These are phyloP conservation scores for Griposia aprilina DNA, from an alignment of 2,888 invertebrate species.

Conservation along the genomic window DNA sequence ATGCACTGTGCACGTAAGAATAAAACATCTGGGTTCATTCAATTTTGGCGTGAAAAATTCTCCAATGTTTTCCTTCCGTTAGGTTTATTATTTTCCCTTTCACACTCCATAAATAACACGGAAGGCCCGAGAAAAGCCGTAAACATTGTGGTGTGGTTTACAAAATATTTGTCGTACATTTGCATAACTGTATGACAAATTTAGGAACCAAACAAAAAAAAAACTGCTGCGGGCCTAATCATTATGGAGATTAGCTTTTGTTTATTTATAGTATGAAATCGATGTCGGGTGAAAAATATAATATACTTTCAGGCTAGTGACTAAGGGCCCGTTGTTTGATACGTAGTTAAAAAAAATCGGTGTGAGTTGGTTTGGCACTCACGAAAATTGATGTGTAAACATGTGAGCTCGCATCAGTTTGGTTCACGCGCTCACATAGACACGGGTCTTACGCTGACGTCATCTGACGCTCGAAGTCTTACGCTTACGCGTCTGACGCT, in stretches of 20 bases:
- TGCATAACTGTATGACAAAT: neutral
- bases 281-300: neutral
- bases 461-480: too few relatives aligned
- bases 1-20: neutral
- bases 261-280: neutral
- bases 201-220: neutral
- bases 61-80: neutral
- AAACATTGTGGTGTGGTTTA: neutral
- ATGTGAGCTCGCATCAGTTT: too few relatives aligned
- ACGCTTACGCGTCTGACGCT: too few relatives aligned
- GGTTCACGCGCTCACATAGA: too few relatives aligned
- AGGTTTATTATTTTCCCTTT: constrained; percentile 5
- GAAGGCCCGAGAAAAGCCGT: neutral
- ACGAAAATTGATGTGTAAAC: too few relatives aligned
- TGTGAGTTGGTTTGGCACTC: too few relatives aligned
- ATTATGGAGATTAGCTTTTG: neutral
- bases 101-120: constrained; percentile 5
- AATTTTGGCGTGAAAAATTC: neutral
- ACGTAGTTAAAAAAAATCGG: too few relatives aligned
- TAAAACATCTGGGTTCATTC: neutral
- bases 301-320: neutral
- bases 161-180: neutral
- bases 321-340: too few relatives aligned
- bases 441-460: too few relatives aligned
- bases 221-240: neutral